Evolutionary conservation across 2,113 vertebrate genomes (phyloP).

Genomic region (Tachysurus fulvidraco): DNA sequence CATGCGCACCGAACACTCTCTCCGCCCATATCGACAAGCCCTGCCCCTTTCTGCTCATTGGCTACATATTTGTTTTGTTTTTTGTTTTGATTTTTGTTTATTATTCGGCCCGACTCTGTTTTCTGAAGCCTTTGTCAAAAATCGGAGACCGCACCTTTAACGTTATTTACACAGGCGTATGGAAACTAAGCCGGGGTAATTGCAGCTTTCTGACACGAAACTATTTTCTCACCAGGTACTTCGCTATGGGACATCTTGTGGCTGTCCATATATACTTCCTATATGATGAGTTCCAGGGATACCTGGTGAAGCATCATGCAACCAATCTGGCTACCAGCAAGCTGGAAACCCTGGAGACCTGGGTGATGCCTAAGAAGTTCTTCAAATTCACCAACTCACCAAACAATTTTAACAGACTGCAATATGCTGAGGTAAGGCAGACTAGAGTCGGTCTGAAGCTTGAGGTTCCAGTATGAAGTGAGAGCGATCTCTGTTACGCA

Average conservation of each 20-base stretch:
- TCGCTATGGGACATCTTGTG: conserved; percentile 90
- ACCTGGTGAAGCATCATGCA: conserved; percentile 89
- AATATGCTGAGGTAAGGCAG: conserved; percentile 87
- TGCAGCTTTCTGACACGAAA: background rate
- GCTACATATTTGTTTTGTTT: no score
- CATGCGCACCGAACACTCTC: no score
- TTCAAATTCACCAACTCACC: conserved; percentile 86
- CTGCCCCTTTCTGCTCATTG: no score
- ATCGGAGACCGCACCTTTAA: no score
- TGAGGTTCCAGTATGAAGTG: background rate
- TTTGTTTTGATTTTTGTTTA: no score
- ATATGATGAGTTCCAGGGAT: conserved; percentile 95
- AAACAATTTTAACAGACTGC: conserved; percentile 85
- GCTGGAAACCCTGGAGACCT: conserved; percentile 93
- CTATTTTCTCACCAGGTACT: conserved; percentile 79
- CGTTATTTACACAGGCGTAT: background rate
- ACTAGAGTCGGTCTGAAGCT: background rate
- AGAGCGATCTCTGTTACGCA: background rate
- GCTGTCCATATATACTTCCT: conserved; percentile 96
- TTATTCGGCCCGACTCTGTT: no score
- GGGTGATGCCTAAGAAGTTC: conserved; percentile 92
- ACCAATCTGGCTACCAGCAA: conserved; percentile 96
- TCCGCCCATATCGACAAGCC: no score
- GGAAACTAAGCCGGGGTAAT: background rate
- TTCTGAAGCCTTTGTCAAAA: no score